Percentiles rank a stretch among this genome's conserved stretches.
These are phyloP conservation scores for Euplexia lucipara DNA, from an alignment of 2,888 invertebrate species.

Conservation along the genomic window DNA sequence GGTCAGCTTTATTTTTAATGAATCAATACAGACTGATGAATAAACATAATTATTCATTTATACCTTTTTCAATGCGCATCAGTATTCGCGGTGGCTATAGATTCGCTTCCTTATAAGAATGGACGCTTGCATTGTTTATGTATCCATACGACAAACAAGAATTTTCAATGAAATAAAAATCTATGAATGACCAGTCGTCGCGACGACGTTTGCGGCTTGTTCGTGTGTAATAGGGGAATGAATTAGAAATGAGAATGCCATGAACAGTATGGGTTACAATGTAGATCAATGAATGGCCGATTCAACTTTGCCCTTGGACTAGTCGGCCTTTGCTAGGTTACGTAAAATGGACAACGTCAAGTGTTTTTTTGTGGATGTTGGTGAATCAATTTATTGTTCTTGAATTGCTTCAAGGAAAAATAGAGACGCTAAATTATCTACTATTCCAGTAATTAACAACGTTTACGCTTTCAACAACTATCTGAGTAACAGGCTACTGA, in stretches of 20 bases:
- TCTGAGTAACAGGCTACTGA: conserved; percentile 27
- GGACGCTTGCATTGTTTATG: conserved; percentile 12
- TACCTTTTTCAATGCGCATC: conserved; percentile 2
- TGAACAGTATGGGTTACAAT: conserved; percentile 2
- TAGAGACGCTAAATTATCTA: conserved; percentile 4
- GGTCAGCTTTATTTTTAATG: neutral
- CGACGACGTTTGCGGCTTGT: neutral
- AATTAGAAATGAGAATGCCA: conserved; percentile 50
- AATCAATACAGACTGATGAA: conserved; percentile 7
- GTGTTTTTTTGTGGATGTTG: neutral
- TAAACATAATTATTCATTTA: neutral
- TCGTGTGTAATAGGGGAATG: conserved; percentile 20
- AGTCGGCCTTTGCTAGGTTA: neutral
- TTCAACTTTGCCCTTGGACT: conserved; percentile 22
- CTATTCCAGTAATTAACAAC: conserved; percentile 13
- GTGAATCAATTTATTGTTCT: neutral
- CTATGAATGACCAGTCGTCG: conserved; percentile 40
- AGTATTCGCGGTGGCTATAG: neutral
- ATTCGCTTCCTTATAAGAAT: conserved; percentile 27
- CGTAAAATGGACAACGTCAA: neutral
- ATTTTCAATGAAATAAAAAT: conserved; percentile 29
- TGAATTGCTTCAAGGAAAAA: conserved; percentile 11
- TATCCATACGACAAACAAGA: conserved; percentile 1
- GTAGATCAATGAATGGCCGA: conserved; percentile 59
- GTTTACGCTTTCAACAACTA: conserved; percentile 27